Percentiles rank a stretch among this genome's conserved stretches.
These are phyloP conservation scores for Calidris pygmaea DNA, from an alignment of 2,113 vertebrate species.

Conservation along the genomic window DNA sequence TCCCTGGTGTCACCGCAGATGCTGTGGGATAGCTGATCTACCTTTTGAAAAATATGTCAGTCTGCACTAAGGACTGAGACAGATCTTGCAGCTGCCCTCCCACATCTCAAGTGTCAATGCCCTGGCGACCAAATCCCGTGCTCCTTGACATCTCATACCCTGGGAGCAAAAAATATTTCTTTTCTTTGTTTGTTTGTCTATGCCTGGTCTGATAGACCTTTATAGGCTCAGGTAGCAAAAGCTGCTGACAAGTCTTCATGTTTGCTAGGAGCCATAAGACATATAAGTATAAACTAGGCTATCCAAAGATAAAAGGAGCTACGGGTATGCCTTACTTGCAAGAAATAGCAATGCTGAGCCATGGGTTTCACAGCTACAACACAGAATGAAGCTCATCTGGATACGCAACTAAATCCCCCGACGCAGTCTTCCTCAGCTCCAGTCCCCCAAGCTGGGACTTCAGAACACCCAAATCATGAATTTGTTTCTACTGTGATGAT, in stretches of 20 bases:
- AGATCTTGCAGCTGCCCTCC: neutral
- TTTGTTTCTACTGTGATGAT: neutral
- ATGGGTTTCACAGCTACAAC: neutral
- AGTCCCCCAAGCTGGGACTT: neutral
- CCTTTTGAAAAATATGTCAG: neutral
- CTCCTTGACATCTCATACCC: neutral
- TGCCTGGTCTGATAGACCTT: neutral
- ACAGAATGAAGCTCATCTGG: neutral
- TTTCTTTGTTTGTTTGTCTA: neutral
- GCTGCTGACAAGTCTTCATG: neutral
- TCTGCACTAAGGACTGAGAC: neutral
- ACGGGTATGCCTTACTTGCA: neutral
- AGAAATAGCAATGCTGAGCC: neutral
- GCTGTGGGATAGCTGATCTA: neutral
- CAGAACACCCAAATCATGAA: neutral
- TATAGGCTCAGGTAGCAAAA: neutral
- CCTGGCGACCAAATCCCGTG: neutral
- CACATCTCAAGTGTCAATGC: neutral
- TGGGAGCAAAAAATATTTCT: neutral
- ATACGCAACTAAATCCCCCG: neutral
- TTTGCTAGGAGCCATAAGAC: neutral
- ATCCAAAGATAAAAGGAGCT: neutral
- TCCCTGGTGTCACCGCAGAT: neutral
- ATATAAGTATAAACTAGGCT: neutral
- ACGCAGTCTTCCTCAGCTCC: neutral